These are phyloP conservation scores for Meloidogyne floridensis DNA, from an alignment of 1,140 invertebrate genomes.

Conservation along the genomic window DNA sequence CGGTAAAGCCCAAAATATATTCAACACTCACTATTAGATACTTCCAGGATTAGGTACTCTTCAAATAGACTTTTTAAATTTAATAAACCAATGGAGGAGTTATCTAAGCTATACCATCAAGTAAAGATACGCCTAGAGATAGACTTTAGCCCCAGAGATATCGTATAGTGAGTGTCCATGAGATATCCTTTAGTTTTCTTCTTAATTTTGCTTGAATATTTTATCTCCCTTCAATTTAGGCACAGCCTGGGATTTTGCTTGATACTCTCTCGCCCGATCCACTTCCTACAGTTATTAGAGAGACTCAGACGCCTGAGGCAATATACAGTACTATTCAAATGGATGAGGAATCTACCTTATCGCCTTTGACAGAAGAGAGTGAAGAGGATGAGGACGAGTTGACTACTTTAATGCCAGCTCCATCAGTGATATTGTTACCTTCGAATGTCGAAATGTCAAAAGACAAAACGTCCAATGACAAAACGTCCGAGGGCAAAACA, in stretches of 20 bases:
- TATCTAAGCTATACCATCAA: too few species aligned
- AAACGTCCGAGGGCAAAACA: background rate
- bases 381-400: background rate
- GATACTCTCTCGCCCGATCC: background rate
- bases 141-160: too few species aligned
- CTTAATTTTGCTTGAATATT: background rate
- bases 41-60: too few species aligned
- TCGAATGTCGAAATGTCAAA: background rate
- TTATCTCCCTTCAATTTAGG: background rate
- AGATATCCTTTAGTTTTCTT: too few species aligned
- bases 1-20: background rate
- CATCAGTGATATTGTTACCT: background rate
- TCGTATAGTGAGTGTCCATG: too few species aligned
- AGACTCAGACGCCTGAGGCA: background rate
- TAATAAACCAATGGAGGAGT: too few species aligned
- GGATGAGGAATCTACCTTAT: background rate
- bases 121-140: too few species aligned
- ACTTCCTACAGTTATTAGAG: background rate
- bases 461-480: background rate
- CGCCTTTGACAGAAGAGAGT: background rate
- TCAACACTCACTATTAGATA: too few species aligned
- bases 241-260: background rate
- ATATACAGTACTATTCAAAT: background rate
- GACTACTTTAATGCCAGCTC: background rate
- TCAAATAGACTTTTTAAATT: too few species aligned